Percentiles rank a stretch among this genome's conserved stretches.
These are phyloP conservation scores for Amblyjoppa fuscipennis DNA, from an alignment of 2,888 invertebrate genomes.

Conservation along the genomic window DNA sequence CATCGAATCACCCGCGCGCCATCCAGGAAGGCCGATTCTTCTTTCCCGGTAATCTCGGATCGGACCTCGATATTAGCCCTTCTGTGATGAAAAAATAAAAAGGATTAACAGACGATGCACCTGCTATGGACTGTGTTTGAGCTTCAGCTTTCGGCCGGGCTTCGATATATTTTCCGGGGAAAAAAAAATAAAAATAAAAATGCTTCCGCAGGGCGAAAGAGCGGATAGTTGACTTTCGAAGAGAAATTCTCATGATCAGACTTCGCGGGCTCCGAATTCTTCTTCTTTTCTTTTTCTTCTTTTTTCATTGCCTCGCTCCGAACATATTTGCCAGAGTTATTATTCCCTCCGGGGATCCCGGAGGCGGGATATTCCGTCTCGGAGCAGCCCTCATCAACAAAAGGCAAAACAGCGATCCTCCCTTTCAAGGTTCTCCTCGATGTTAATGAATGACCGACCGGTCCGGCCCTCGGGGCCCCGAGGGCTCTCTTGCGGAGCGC, in stretches of 20 bases:
- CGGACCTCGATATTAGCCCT: too few species aligned
- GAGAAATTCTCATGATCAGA: slow-evolving; percentile 10
- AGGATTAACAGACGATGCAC: slow-evolving; percentile 3
- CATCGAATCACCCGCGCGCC: slow-evolving; percentile 52
- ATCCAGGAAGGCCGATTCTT: too few species aligned
- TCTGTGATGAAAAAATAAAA: not conserved
- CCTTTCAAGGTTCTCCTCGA: slow-evolving; percentile 36
- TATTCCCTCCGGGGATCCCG: slow-evolving; percentile 10
- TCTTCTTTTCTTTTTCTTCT: not conserved
- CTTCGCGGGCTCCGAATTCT: not conserved
- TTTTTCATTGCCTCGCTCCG: not conserved
- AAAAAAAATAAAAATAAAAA: slow-evolving; percentile 15
- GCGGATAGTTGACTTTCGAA: slow-evolving; percentile 2
- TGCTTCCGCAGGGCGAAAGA: not conserved
- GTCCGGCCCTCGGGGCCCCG: slow-evolving; percentile 25
- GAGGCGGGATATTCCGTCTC: slow-evolving; percentile 26
- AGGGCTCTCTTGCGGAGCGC: slow-evolving; percentile 1
- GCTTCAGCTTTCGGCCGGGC: slow-evolving; percentile 18
- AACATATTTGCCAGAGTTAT: slow-evolving; percentile 41
- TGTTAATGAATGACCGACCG: slow-evolving; percentile 60
- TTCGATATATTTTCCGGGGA: not conserved
- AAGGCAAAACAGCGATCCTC: slow-evolving; percentile 50
- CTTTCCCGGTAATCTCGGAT: too few species aligned
- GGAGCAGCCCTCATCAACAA: slow-evolving; percentile 42
- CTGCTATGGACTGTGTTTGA: not conserved